Conservation (phyloP, 2,888 invertebrate species). For the Sipha maydis region DNA sequence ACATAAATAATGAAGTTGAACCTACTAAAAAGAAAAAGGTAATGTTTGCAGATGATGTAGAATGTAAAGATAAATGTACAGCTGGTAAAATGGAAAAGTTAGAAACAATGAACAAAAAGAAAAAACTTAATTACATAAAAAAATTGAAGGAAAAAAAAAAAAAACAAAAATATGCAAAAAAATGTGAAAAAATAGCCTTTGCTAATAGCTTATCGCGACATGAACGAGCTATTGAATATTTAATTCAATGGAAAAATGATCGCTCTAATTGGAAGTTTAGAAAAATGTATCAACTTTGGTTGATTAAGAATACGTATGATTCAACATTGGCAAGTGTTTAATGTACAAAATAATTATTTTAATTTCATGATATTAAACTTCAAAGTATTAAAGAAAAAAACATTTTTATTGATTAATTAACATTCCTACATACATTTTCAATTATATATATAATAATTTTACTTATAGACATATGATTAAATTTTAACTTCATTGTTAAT, state of each 20-base stretch:
- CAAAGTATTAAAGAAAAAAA: no score
- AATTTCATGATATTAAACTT: no score
- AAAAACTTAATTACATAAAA: slow-evolving; percentile 47
- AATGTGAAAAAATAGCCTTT: slow-evolving; percentile 20
- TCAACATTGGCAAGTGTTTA: slow-evolving; percentile 64
- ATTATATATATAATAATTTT: no score
- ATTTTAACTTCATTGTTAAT: no score
- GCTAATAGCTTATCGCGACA: slow-evolving; percentile 20
- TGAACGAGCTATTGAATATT: slow-evolving; percentile 57
- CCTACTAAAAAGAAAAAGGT: slow-evolving; percentile 23
- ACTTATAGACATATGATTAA: no score
- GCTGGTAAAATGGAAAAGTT: slow-evolving; percentile 32
- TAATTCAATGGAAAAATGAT: slow-evolving; percentile 76
- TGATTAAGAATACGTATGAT: slow-evolving; percentile 77
- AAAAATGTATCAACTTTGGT: slow-evolving; percentile 81
- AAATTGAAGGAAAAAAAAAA: slow-evolving; percentile 48
- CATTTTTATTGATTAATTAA: no score
- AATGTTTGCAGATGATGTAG: slow-evolving; percentile 30
- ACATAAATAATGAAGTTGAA: background rate
- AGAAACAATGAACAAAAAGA: slow-evolving; percentile 47
- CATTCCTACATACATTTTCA: no score
- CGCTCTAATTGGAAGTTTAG: slow-evolving; percentile 82
- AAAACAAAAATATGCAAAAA: slow-evolving; percentile 54
- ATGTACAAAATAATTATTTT: no score
- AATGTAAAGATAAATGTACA: slow-evolving; percentile 9